A percentile compares a stretch with the other conserved stretches of the same genome.
These are phyloP conservation scores for Bovichtus variegatus DNA, from an alignment of 2,797 vertebrate species.

Conservation along the genomic window DNA sequence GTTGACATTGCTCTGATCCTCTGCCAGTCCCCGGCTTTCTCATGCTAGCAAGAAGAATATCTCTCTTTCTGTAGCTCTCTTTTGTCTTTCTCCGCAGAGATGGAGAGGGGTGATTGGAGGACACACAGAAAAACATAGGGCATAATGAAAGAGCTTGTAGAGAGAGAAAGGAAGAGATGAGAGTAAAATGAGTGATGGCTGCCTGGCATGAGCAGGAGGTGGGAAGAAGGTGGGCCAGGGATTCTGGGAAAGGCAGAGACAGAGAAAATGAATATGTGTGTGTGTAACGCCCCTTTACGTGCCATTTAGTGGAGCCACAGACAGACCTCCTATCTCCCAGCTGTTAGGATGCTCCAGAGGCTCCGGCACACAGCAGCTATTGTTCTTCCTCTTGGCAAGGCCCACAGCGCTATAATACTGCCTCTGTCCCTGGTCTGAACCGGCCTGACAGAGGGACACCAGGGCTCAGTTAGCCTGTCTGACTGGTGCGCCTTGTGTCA, in stretches of 20 bases:
- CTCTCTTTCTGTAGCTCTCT: constrained; percentile 47
- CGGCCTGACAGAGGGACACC: constrained; percentile 68
- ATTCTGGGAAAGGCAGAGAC: constrained; percentile 55
- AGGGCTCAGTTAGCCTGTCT: constrained; percentile 63
- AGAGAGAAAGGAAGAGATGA: constrained; percentile 26
- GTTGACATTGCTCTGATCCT: constrained; percentile 80
- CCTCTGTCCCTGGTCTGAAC: constrained; percentile 80
- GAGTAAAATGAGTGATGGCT: constrained; percentile 50
- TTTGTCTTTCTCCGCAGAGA: constrained; percentile 50
- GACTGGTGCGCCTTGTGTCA: constrained; percentile 75
- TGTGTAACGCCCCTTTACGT: constrained; percentile 49
- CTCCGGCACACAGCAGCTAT: constrained; percentile 81
- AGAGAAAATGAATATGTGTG: constrained; percentile 27
- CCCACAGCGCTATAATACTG: constrained; percentile 79
- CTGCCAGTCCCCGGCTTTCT: constrained; percentile 76
- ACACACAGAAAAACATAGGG: constrained; percentile 23
- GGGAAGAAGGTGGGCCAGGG: constrained; percentile 39
- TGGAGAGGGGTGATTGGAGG: constrained; percentile 38
- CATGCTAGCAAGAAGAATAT: constrained; percentile 61
- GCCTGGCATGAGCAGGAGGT: constrained; percentile 43
- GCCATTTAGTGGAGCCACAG: constrained; percentile 67
- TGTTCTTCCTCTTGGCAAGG: constrained; percentile 79
- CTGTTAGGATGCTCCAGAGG: constrained; percentile 81
- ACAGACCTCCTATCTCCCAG: constrained; percentile 79
- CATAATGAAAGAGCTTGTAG: constrained; percentile 21